Evolutionary conservation across 2,888 invertebrate species (phyloP), one percentile per base, ranked within the genome.

Genomic region (Catocala fraxini): DNA sequence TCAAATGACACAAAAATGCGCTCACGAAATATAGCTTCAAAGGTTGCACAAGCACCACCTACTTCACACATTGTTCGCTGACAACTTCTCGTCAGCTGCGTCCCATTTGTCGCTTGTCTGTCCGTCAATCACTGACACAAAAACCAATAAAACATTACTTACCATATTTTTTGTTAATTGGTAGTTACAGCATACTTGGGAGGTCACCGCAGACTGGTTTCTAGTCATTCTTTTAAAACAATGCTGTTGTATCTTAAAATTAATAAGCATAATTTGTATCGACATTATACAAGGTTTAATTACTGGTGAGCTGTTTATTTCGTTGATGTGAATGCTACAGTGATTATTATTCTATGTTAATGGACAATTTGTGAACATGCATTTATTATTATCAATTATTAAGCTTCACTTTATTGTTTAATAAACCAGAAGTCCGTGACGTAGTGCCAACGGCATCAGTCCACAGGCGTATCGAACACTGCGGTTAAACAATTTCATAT

Each of bases 41-140:
- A 63, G 56, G 45, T 68, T 64, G 54, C 53, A 51, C 54, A 68
- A 65, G 35, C 7, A 6, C 6, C 35, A 39, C 35, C 35, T 39
- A 39, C 35, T 6, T 39, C 3, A 39, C 6, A 39, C 35, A 39
- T 72, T 70, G 65, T 73, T 69, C 69, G 55, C 63, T 63, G 70
- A 70, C 65, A 67, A 62, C 73, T 76, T 68, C 67, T 66, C 51
- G 74, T 70, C 79, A 65, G 62, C 64, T 62, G 65, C 75, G 65
- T 72, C 73, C 72, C 75, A 85, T 85, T 82, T 82, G 78, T 83
- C 76, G 64, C 34, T 60, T 68, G 78, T 79, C 73, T 64, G 56
- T 57, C 58, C 49, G 61, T 59, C 67, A 67, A 72, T 69, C 55
- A 69, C 62, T 65, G 51, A 63, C 61, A 63, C 59, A 68, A 65